Evolutionary conservation across 2,888 invertebrate species (phyloP).

Genomic region (Horisme vitalbata): DNA sequence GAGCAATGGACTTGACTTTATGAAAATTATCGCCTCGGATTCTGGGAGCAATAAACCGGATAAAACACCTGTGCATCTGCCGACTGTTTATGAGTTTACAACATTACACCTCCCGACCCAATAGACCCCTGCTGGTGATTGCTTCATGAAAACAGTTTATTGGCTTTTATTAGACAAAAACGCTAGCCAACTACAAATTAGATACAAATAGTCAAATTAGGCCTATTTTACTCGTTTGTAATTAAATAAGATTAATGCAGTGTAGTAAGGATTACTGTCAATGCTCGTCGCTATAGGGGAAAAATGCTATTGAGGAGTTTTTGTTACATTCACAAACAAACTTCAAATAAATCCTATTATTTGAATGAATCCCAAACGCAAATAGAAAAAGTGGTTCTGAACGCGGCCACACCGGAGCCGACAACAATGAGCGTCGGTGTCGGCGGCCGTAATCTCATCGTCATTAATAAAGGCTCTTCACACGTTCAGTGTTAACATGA

Average conservation of each 20-base stretch:
- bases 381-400: constrained; percentile 54
- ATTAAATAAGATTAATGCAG: constrained; percentile 17
- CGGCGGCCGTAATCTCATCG: constrained; percentile 66
- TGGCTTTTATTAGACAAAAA: constrained; percentile 58
- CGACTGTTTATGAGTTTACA: constrained; percentile 75
- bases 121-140: constrained; percentile 71
- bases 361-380: constrained; percentile 54
- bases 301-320: constrained; percentile 20
- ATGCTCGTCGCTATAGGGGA: constrained; percentile 7
- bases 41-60: constrained; percentile 34
- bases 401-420: constrained; percentile 53
- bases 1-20: constrained; percentile 25
- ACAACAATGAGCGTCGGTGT: constrained; percentile 53
- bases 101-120: constrained; percentile 71
- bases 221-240: constrained; percentile 24
- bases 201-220: constrained; percentile 48
- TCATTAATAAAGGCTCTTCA: constrained; percentile 79
- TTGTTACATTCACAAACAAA: constrained; percentile 39
- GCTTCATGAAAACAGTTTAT: constrained; percentile 70
- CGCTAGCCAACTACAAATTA: constrained; percentile 51
- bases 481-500: constrained; percentile 80
- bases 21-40: constrained; percentile 8
- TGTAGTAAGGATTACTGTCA: constrained; percentile 16
- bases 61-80: constrained; percentile 65
- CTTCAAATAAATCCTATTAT: constrained; percentile 54